These are phyloP conservation scores for Drosophila miranda DNA, from an alignment of 1,140 invertebrate species.

Conservation along the genomic window DNA sequence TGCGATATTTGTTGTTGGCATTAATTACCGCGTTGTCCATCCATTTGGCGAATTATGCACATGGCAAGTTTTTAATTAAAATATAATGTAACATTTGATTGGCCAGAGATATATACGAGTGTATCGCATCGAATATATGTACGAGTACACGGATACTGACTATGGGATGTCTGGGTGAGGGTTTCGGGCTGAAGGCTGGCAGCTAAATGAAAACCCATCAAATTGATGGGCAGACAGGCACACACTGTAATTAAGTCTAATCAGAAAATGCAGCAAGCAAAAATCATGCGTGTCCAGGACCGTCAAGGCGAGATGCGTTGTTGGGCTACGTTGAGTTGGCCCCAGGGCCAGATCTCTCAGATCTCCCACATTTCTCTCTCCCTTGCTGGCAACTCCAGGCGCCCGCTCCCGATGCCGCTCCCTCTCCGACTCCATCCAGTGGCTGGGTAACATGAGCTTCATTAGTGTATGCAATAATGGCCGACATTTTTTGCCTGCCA, in stretches of 20 bases:
- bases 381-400: too few relatives aligned
- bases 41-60: constrained; percentile 77
- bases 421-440: constrained; percentile 3
- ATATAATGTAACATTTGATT: constrained; percentile 76
- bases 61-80: constrained; percentile 79
- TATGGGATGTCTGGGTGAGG: not conserved
- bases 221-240: constrained; percentile 66
- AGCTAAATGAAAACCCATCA: constrained; percentile 69
- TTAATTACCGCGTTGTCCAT: constrained; percentile 75
- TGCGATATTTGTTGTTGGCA: constrained; percentile 58
- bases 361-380: constrained; percentile 19
- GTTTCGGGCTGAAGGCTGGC: not conserved
- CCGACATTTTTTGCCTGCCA: constrained; percentile 79
- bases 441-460: constrained; percentile 74
- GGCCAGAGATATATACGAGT: constrained; percentile 27
- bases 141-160: constrained; percentile 18
- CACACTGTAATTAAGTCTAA: constrained; percentile 80
- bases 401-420: not conserved
- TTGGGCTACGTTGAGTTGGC: constrained; percentile 16
- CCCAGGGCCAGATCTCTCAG: constrained; percentile 45
- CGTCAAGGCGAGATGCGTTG: constrained; percentile 41
- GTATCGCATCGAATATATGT: constrained; percentile 1
- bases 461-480: constrained; percentile 81
- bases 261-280: constrained; percentile 80
- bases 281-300: constrained; percentile 72